These are phyloP conservation scores for Puffinus mauretanicus DNA, from an alignment of 2,113 vertebrate genomes.

Conservation along the genomic window DNA sequence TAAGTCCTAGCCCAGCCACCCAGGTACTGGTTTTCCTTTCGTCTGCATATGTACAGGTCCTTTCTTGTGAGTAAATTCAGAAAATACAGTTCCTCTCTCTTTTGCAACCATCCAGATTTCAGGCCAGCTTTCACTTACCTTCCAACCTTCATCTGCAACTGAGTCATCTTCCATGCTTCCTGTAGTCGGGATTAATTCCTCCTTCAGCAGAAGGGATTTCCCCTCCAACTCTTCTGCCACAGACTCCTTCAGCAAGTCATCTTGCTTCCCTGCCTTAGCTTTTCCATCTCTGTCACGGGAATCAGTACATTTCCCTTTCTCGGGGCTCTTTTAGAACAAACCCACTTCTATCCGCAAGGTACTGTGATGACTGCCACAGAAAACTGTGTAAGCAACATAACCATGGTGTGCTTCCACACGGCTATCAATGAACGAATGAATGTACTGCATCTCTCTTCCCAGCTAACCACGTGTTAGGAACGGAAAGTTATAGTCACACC, in stretches of 20 bases:
- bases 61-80: background rate
- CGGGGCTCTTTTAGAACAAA: background rate
- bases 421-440: background rate
- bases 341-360: background rate
- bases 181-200: conserved; percentile 12
- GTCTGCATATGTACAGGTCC: background rate
- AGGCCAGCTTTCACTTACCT: conserved; percentile 9
- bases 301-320: background rate
- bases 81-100: background rate
- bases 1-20: background rate
- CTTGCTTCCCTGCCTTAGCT: background rate
- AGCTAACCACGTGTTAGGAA: background rate
- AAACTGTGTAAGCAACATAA: background rate
- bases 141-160: conserved; percentile 17
- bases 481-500: background rate
- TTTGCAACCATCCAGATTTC: background rate
- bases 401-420: background rate
- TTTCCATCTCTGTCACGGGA: background rate
- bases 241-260: background rate
- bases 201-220: conserved; percentile 36
- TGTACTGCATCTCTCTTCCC: background rate
- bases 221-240: conserved; percentile 31
- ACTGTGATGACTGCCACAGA: background rate
- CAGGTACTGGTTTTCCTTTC: background rate
- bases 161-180: conserved; percentile 22